These are phyloP conservation scores for Dromiciops gliroides DNA, from an alignment of 2,113 vertebrate species.

Conservation along the genomic window DNA sequence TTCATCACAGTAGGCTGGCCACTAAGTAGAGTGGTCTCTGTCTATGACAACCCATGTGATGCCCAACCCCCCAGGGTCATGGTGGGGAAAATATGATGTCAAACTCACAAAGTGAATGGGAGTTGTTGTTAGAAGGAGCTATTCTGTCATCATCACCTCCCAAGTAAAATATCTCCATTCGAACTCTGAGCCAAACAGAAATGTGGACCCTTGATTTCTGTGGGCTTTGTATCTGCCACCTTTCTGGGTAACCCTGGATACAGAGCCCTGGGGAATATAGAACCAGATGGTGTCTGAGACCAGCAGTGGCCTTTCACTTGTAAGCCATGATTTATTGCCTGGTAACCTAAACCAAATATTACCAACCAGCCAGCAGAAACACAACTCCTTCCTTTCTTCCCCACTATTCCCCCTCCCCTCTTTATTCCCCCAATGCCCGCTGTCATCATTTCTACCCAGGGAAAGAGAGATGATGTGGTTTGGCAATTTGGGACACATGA, in stretches of 20 bases:
- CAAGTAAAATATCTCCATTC: constrained; percentile 50
- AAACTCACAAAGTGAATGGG: neutral
- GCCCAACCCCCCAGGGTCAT: neutral
- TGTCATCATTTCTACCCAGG: neutral
- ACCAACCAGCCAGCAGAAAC: neutral
- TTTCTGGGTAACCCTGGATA: neutral
- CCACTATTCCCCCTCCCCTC: neutral
- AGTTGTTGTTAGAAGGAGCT: neutral
- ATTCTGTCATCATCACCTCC: constrained; percentile 62
- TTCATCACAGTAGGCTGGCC: neutral
- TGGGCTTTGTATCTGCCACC: constrained; percentile 13
- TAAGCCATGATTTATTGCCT: constrained; percentile 31
- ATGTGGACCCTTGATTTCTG: constrained; percentile 26
- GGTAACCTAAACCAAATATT: neutral
- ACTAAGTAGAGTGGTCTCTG: neutral
- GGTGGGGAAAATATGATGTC: neutral
- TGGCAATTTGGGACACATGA: neutral
- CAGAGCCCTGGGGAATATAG: neutral
- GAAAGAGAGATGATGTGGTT: neutral
- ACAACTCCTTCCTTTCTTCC: constrained; percentile 9
- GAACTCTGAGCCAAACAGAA: constrained; percentile 25
- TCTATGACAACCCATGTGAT: neutral
- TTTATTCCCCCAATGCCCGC: neutral
- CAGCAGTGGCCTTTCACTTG: neutral
- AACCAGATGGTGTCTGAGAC: constrained; percentile 12